Evolutionary conservation across 2,888 invertebrate genomes (phyloP).

Genomic region (Eremobia ochroleuca): DNA sequence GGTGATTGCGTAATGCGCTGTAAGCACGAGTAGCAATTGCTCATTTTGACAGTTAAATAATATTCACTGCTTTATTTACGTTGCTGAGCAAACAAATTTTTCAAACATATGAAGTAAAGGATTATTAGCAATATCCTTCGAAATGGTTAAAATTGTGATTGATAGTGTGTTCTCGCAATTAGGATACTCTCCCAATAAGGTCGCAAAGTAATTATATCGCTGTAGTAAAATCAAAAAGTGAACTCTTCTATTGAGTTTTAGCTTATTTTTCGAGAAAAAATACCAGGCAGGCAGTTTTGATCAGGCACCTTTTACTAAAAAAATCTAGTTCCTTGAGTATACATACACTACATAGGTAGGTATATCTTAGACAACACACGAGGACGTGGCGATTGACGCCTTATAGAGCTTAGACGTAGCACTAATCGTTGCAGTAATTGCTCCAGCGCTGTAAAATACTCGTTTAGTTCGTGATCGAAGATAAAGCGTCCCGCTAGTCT

Average conservation of each 20-base stretch:
- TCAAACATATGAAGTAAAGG: too few species aligned
- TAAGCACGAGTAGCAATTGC: too few species aligned
- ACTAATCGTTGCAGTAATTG: constrained; percentile 58
- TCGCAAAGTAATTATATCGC: neutral
- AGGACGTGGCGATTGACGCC: constrained; percentile 50
- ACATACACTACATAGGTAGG: neutral
- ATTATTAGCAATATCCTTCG: too few species aligned
- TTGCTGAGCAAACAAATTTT: too few species aligned
- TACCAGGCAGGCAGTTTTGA: neutral
- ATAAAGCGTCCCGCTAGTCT: constrained; percentile 40
- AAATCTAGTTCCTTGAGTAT: neutral
- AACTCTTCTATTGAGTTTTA: neutral
- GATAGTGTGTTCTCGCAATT: too few species aligned
- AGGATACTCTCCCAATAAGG: too few species aligned
- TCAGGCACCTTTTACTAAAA: neutral
- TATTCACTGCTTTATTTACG: too few species aligned
- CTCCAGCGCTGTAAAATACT: constrained; percentile 58
- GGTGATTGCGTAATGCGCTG: too few species aligned
- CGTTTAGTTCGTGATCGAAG: constrained; percentile 54
- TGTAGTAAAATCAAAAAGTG: neutral
- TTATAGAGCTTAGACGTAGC: constrained; percentile 51
- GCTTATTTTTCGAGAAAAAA: neutral
- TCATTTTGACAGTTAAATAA: too few species aligned
- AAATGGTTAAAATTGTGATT: too few species aligned
- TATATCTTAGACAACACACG: constrained; percentile 20